Conservation (phyloP, 2,888 invertebrate genomes). For the Eueremaeus valkanovi region DNA sequence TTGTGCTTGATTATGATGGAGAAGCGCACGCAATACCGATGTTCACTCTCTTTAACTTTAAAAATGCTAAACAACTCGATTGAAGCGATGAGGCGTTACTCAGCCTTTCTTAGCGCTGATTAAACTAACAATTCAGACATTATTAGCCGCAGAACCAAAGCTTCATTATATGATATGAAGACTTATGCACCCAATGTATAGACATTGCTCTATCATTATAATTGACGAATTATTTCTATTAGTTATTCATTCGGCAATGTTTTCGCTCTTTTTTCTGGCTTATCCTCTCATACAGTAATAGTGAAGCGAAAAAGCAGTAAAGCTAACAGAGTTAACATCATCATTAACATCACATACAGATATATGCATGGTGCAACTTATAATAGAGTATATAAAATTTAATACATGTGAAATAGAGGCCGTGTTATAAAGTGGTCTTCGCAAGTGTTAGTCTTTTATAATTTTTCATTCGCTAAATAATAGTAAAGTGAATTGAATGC, state of each 20-base stretch:
- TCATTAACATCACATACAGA: conserved; percentile 3
- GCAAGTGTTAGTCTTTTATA: not conserved
- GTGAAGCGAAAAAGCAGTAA: not conserved
- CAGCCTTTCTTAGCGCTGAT: conserved; percentile 6
- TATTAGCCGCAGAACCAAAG: conserved; percentile 21
- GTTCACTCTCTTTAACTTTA: not conserved
- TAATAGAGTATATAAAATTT: not conserved
- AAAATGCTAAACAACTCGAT: conserved; percentile 29
- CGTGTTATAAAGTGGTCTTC: too few species aligned
- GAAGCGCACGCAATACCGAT: conserved; percentile 31
- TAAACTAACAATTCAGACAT: conserved; percentile 26
- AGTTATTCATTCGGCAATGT: conserved; percentile 15
- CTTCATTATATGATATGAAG: not conserved
- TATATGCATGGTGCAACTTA: not conserved
- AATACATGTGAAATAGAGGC: not conserved
- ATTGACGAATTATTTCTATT: conserved; percentile 27
- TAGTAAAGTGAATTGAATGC: not conserved
- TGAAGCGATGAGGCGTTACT: conserved; percentile 36
- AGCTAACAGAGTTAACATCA: conserved; percentile 26
- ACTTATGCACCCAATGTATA: not conserved
- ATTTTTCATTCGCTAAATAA: not conserved
- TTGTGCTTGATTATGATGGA: conserved; percentile 30
- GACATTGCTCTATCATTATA: not conserved
- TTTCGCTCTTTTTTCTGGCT: not conserved
- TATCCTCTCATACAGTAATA: not conserved